These are phyloP conservation scores for Cosmia trapezina DNA, from an alignment of 2,888 invertebrate species.

Conservation along the genomic window DNA sequence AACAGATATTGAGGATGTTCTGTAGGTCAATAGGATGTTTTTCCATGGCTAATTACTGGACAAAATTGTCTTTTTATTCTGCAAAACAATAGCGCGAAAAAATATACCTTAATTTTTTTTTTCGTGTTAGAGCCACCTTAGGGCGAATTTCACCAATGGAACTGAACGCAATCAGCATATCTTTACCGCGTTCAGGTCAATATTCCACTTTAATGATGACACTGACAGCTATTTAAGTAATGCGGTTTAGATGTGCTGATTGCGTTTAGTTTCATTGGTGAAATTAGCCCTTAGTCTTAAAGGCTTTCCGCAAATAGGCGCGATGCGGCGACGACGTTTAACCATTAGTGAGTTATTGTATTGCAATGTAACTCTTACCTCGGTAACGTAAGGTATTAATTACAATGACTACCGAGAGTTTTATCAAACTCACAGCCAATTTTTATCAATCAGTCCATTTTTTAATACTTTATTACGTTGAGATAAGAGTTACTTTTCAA, in stretches of 20 bases:
- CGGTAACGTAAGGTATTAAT: too few relatives aligned
- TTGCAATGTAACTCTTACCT: too few relatives aligned
- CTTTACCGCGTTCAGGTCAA: background rate
- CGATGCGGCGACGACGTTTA: too few relatives aligned
- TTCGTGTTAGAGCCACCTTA: too few relatives aligned
- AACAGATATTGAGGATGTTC: slow-evolving; percentile 63
- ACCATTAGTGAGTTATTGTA: too few relatives aligned
- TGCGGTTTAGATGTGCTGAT: background rate
- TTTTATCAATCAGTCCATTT: too few relatives aligned
- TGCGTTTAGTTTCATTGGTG: background rate
- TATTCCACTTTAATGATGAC: background rate
- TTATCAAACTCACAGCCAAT: too few relatives aligned
- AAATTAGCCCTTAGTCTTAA: background rate
- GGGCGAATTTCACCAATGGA: background rate
- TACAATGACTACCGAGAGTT: too few relatives aligned
- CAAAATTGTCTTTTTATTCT: background rate
- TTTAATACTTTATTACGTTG: too few relatives aligned
- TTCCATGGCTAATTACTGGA: slow-evolving; percentile 35
- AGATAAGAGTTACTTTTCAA: too few relatives aligned
- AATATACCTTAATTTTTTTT: background rate
- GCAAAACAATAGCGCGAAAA: background rate
- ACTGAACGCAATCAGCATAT: background rate
- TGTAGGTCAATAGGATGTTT: slow-evolving; percentile 52
- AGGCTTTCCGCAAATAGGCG: too few relatives aligned
- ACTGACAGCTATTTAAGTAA: background rate